phyloP scores from a whole-genome alignment of 2,797 vertebrate genomes.

The Rhinoraja longicauda region DNA sequence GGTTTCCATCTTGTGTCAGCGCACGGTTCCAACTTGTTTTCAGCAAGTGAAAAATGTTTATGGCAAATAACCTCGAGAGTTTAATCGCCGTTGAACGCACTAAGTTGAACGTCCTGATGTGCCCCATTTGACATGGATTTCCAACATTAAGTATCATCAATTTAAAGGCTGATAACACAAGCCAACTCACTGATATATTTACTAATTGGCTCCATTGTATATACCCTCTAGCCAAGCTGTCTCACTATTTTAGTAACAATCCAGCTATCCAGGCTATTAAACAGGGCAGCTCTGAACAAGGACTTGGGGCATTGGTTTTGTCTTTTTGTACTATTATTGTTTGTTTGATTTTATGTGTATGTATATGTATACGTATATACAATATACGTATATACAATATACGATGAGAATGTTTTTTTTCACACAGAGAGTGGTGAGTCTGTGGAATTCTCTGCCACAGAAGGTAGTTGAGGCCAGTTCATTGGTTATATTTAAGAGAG shows the following conservation, averaged over 20 bases:
- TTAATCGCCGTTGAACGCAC: neutral
- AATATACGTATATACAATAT: no score
- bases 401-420: no score
- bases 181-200: neutral
- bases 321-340: no score
- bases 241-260: neutral
- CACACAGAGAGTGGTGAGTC: no score
- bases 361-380: no score
- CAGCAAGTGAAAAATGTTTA: neutral
- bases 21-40: neutral
- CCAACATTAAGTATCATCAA: neutral
- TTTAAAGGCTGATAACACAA: neutral
- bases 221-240: neutral
- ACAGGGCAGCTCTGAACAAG: no score
- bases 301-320: no score
- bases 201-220: neutral
- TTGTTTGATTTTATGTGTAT: no score
- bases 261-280: no score
- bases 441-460: no score
- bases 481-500: no score
- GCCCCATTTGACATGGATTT: neutral
- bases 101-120: neutral
- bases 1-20: conserved; percentile 1
- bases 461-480: no score
- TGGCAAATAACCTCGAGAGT: neutral